A percentile compares a stretch with the other conserved stretches of the same genome.
Evolutionary conservation across 2,888 invertebrate species (phyloP).

Genomic region (Escarpia spicata): DNA sequence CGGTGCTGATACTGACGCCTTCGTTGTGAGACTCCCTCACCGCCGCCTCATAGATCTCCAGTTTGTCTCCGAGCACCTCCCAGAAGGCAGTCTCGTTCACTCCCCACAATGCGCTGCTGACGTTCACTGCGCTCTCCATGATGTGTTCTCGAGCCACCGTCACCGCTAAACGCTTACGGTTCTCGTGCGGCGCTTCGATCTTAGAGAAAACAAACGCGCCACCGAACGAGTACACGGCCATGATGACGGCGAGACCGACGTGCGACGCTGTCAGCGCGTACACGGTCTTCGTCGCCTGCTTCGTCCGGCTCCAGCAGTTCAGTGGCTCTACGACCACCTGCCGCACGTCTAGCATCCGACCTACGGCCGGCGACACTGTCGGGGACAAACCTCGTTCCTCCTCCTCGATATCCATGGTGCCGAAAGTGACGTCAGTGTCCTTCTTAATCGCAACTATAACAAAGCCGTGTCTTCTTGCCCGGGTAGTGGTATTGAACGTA

Average conservation of each 20-base stretch:
- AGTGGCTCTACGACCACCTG: background rate
- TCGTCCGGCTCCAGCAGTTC: background rate
- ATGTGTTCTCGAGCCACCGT: background rate
- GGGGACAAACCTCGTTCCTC: background rate
- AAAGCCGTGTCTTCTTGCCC: background rate
- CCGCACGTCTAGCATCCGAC: background rate
- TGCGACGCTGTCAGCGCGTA: conserved; percentile 18
- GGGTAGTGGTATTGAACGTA: background rate
- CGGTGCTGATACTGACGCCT: conserved; percentile 84
- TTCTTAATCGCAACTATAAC: background rate
- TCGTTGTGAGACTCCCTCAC: conserved; percentile 85
- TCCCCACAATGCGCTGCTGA: background rate
- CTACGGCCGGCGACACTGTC: background rate
- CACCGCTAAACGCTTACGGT: no score
- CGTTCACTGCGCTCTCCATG: background rate
- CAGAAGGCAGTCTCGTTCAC: background rate
- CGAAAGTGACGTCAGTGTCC: background rate
- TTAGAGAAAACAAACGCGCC: background rate
- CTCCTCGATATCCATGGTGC: background rate
- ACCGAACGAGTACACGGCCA: background rate
- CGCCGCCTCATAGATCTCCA: conserved; percentile 87
- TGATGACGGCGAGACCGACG: background rate
- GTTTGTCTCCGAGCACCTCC: conserved; percentile 38
- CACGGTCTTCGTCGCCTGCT: conserved; percentile 18
- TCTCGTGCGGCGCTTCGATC: conserved; percentile 19